These are phyloP conservation scores for Labroides dimidiatus DNA, from an alignment of 2,797 vertebrate genomes.

Conservation along the genomic window DNA sequence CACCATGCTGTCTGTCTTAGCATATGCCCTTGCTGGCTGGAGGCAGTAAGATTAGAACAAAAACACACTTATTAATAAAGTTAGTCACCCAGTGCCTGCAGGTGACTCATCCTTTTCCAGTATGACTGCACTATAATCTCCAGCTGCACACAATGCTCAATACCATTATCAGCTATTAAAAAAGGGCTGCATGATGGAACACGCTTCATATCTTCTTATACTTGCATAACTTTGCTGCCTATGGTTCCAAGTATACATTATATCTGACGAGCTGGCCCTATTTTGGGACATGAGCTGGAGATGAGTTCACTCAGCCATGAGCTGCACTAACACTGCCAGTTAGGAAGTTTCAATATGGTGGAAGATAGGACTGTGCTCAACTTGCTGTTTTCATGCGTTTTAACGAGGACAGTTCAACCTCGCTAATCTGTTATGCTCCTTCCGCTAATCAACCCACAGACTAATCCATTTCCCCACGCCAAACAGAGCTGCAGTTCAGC, in stretches of 20 bases:
- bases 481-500: slow-evolving; percentile 58
- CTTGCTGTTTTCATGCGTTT: slow-evolving; percentile 74
- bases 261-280: slow-evolving; percentile 48
- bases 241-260: slow-evolving; percentile 39
- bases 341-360: slow-evolving; percentile 51
- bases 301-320: slow-evolving; percentile 72
- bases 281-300: slow-evolving; percentile 62
- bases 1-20: slow-evolving; percentile 63
- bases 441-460: slow-evolving; percentile 76
- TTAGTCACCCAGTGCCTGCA: slow-evolving; percentile 68
- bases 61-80: slow-evolving; percentile 69
- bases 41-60: slow-evolving; percentile 66
- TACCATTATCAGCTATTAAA: slow-evolving; percentile 47
- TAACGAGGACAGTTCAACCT: slow-evolving; percentile 71
- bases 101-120: slow-evolving; percentile 64
- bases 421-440: slow-evolving; percentile 75
- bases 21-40: slow-evolving; percentile 66
- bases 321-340: slow-evolving; percentile 40
- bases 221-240: slow-evolving; percentile 47
- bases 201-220: slow-evolving; percentile 40
- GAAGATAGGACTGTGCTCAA: slow-evolving; percentile 67
- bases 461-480: slow-evolving; percentile 76
- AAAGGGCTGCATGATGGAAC: slow-evolving; percentile 26
- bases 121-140: slow-evolving; percentile 49
- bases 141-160: slow-evolving; percentile 31